phyloP scores from a whole-genome alignment of 2,797 vertebrate genomes.

The Poecile montanus region DNA sequence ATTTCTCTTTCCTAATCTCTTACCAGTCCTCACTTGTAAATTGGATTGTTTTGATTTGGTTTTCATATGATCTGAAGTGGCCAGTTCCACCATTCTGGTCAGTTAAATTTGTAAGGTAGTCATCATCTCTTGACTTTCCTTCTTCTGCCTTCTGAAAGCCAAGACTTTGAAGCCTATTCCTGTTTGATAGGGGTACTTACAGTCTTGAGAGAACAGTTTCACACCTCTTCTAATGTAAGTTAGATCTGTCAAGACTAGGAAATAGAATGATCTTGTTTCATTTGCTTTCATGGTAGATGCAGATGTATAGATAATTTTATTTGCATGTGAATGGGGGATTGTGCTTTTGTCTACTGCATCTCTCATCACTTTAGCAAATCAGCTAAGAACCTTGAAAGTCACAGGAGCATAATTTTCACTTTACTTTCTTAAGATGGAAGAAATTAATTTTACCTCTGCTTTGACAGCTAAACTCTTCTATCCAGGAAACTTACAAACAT shows the following conservation, averaged over 20 bases:
- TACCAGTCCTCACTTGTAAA: neutral
- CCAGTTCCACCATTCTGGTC: neutral
- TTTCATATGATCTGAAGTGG: neutral
- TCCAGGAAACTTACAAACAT: neutral
- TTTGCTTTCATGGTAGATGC: neutral
- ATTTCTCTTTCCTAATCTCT: neutral
- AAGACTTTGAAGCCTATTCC: neutral
- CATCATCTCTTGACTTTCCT: neutral
- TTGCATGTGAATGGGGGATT: neutral
- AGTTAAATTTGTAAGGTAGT: neutral
- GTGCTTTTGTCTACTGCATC: neutral
- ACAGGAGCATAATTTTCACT: neutral
- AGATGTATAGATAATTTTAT: neutral
- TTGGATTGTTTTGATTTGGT: neutral
- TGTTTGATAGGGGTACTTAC: fast-evolving
- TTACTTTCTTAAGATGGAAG: neutral
- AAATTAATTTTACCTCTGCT: neutral
- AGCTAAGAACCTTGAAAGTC: neutral
- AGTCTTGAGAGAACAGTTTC: neutral
- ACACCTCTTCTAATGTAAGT: neutral
- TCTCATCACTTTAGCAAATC: neutral
- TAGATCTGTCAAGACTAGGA: neutral
- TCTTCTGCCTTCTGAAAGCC: neutral
- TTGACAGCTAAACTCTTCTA: neutral
- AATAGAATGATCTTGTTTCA: neutral